Evolutionary conservation across 2,888 invertebrate genomes (phyloP).

Genomic region (Podotricha telesiphe): DNA sequence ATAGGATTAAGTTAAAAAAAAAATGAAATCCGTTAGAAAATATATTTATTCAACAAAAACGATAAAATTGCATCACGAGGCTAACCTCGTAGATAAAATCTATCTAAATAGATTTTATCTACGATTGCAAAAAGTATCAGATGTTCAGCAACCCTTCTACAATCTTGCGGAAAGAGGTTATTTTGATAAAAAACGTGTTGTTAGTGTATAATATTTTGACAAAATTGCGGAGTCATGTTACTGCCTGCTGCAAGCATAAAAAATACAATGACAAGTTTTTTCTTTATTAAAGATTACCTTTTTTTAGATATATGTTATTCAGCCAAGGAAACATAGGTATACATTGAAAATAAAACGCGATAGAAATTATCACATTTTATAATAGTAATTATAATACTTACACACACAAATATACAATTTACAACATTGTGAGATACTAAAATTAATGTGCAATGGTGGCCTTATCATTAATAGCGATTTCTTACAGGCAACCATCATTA

Average conservation of each 20-base stretch:
- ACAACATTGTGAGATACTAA: no score
- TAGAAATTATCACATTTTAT: no score
- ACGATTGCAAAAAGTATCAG: slow-evolving; percentile 66
- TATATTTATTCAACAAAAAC: slow-evolving; percentile 9
- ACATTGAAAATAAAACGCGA: no score
- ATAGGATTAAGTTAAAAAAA: not conserved
- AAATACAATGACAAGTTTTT: slow-evolving; percentile 42
- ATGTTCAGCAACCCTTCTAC: slow-evolving; percentile 65
- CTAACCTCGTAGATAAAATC: no score
- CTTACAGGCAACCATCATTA: no score
- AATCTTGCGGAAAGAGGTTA: slow-evolving; percentile 61
- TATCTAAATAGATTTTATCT: slow-evolving; percentile 69
- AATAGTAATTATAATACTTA: no score
- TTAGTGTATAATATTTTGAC: slow-evolving; percentile 79
- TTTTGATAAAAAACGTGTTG: slow-evolving; percentile 60
- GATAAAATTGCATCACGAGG: slow-evolving; percentile 48
- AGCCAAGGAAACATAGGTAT: not conserved
- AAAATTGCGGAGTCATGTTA: slow-evolving; percentile 77
- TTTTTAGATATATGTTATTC: not conserved
- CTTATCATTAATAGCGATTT: no score
- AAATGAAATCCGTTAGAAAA: not conserved
- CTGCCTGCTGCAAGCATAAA: slow-evolving; percentile 52
- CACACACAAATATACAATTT: no score
- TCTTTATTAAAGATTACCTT: not conserved
- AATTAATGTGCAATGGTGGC: no score